Base-by-base conservation (phyloP, 2,113 vertebrate genomes). In the Hippolais icterina region DNA sequence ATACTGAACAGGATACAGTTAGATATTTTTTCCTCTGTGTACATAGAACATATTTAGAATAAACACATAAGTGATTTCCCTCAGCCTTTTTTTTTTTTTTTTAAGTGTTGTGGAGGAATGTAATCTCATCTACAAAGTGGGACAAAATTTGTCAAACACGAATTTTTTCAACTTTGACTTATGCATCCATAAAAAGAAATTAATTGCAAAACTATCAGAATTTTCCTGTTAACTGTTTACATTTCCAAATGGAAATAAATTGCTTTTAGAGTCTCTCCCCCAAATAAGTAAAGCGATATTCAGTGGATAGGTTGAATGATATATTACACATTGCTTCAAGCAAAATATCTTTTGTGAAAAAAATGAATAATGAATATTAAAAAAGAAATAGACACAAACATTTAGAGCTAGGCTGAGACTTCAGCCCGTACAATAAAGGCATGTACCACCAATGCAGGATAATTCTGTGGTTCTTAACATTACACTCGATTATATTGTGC, bases 401-500 rank as follows among this genome's bases (percentile, higher is more conserved):
- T 83, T 81, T 90, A 86, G 91, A 81, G 35, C 13, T 31, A 71
- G 42, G 5, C 24, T 37, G 39, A 90, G 59, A 66, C 54, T 80
- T 90, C 64, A 95, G 29, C 15, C 11, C 56, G 33, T 89, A 22
- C 17, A 87, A 49, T 68, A 44, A 76, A 78, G 47, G 37, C 29
- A 47, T 33, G 11, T 88, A 66, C 13, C 46, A 79, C 70, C 59
- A 83, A 24, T 69, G 68, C 14, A 64, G 39, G 56, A 71, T 92
- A 88, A 89, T 89, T 83, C 56, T 56, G 59, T 56, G 47, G 57
- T 94, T 92, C 69, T 87, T 90, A 81, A 90, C 92, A 92, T 87
- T 83, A 44, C 52, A 59, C 16, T 77, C 42, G 52, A 60, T 90
- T 81, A 75, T 37, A 87, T 25, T 33, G 20, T 82, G 81, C 52